phyloP scores from a whole-genome alignment of 1,140 invertebrate species.

The Teleogryllus occipitalis region DNA sequence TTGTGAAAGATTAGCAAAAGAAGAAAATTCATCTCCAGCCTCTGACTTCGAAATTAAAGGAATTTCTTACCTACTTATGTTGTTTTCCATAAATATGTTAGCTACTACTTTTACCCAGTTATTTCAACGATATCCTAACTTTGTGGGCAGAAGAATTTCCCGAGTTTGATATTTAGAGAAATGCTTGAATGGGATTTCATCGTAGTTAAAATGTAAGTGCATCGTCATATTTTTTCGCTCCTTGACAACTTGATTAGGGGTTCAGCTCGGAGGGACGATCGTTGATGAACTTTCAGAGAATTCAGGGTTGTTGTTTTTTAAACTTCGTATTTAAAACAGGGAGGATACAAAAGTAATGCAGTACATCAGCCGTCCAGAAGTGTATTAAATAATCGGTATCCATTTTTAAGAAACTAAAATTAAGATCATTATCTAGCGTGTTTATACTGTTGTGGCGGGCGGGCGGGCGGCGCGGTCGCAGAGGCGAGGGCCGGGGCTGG shows the following conservation, averaged over 20 bases:
- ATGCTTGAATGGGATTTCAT: slow-evolving; percentile 4
- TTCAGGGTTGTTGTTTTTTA: background rate
- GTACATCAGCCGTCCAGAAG: background rate
- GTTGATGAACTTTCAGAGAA: background rate
- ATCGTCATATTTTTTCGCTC: background rate
- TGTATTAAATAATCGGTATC: slow-evolving; percentile 5
- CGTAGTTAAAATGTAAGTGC: background rate
- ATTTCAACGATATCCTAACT: too few relatives aligned
- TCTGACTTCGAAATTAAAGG: too few relatives aligned
- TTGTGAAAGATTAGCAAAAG: background rate
- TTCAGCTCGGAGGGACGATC: background rate
- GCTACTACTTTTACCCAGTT: too few relatives aligned
- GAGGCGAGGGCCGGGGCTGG: too few relatives aligned
- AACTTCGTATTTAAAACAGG: slow-evolving; percentile 1
- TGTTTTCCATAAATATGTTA: too few relatives aligned
- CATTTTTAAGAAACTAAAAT: slow-evolving; percentile 2
- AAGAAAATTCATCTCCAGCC: too few relatives aligned
- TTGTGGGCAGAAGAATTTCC: background rate
- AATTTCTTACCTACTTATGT: too few relatives aligned
- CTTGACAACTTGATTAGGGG: background rate
- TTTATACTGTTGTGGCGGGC: background rate
- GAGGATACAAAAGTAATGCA: background rate
- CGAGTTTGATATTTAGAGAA: background rate
- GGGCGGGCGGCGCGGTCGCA: too few relatives aligned
- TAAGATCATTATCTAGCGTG: background rate